phyloP scores from a whole-genome alignment of 2,797 vertebrate genomes.

The Gastrophryne carolinensis region DNA sequence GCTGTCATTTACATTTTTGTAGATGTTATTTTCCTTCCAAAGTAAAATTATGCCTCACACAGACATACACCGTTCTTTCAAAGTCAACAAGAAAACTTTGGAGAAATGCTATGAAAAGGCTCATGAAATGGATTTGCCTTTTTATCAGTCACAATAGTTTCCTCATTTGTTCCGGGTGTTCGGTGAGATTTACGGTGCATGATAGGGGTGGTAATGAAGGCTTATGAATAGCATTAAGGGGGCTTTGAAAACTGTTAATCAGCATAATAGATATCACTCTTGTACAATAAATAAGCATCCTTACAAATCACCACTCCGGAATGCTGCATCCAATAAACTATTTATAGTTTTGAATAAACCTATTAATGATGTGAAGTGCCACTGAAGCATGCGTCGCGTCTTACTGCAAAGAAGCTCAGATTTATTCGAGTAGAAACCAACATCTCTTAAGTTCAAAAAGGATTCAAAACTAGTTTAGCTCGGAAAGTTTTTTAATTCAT shows the following conservation, averaged over 20 bases:
- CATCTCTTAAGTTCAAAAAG: slow-evolving; percentile 33
- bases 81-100: no score
- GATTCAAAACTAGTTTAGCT: slow-evolving; percentile 16
- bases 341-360: slow-evolving; percentile 53
- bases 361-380: slow-evolving; percentile 51
- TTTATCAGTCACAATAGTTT: slow-evolving; percentile 24
- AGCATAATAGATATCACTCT: slow-evolving; percentile 53
- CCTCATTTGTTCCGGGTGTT: slow-evolving; percentile 14
- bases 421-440: slow-evolving; percentile 45
- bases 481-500: neutral
- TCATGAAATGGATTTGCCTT: slow-evolving; percentile 23
- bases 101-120: slow-evolving; percentile 32
- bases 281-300: slow-evolving; percentile 53
- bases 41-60: no score
- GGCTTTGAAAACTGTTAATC: slow-evolving; percentile 53
- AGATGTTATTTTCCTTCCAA: no score
- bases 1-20: no score
- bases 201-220: slow-evolving; percentile 49
- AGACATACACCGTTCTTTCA: no score
- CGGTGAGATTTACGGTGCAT: slow-evolving; percentile 48
- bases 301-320: slow-evolving; percentile 52
- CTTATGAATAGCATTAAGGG: slow-evolving; percentile 50
- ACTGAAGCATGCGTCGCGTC: slow-evolving; percentile 45
- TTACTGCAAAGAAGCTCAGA: slow-evolving; percentile 38
- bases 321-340: slow-evolving; percentile 53